These are phyloP conservation scores for Heliconius hewitsoni DNA, from an alignment of 1,140 invertebrate genomes.

Conservation along the genomic window DNA sequence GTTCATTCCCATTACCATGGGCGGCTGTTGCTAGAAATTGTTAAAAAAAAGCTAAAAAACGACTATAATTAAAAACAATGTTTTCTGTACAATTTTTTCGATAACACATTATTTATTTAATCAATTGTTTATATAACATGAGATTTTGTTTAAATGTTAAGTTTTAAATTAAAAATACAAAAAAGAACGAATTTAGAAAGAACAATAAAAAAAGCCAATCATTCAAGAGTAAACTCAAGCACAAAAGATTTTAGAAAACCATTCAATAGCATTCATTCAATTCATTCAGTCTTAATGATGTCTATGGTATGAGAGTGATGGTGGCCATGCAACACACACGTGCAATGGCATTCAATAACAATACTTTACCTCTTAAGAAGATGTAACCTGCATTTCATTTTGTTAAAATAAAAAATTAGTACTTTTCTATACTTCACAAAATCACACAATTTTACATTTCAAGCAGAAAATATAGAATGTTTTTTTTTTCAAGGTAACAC, in stretches of 20 bases:
- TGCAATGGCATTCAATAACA: not conserved
- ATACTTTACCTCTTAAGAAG: conserved; percentile 5
- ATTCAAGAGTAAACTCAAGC: conserved; percentile 5
- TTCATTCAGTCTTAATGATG: not conserved
- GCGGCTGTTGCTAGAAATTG: conserved; percentile 71
- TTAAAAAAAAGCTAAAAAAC: not conserved
- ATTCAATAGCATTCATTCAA: not conserved
- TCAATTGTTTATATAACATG: not conserved
- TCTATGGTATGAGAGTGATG: not conserved
- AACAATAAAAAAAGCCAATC: not conserved
- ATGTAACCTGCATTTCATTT: not conserved
- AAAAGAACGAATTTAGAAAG: not conserved
- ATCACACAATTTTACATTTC: too few relatives aligned
- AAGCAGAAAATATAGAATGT: not conserved
- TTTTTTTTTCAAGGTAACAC: not conserved
- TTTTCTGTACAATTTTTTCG: not conserved
- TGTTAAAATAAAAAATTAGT: not conserved
- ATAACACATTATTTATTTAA: not conserved
- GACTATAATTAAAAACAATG: not conserved
- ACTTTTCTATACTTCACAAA: too few relatives aligned
- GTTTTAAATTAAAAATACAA: not conserved
- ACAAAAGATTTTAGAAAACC: not conserved
- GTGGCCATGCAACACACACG: conserved; percentile 13
- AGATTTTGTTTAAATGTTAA: not conserved
- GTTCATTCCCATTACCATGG: conserved; percentile 75